phyloP scores from a whole-genome alignment of 2,888 invertebrate genomes.

The Patella ulyssiponensis region DNA sequence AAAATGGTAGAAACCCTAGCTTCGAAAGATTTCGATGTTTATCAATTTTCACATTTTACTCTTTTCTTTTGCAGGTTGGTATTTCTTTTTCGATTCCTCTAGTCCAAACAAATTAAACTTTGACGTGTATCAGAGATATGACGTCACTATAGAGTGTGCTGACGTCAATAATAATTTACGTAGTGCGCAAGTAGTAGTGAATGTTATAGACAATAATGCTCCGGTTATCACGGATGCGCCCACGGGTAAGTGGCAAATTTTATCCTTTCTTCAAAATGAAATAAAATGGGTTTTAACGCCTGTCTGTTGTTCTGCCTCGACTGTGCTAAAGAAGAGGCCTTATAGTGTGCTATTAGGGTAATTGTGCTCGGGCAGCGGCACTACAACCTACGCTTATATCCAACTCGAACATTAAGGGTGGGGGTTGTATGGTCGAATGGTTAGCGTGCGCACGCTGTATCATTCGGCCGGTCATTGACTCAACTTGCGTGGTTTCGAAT shows the following conservation, averaged over 20 bases:
- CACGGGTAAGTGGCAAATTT: neutral
- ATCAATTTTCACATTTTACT: neutral
- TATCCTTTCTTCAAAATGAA: neutral
- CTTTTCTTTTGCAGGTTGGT: neutral
- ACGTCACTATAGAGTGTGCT: neutral
- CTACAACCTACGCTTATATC: too few species aligned
- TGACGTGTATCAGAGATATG: neutral
- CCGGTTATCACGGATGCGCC: neutral
- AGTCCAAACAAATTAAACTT: neutral
- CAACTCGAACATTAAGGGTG: too few species aligned
- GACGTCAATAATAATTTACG: neutral
- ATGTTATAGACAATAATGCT: neutral
- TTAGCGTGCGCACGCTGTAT: too few species aligned
- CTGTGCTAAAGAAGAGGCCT: too few species aligned
- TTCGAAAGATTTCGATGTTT: neutral
- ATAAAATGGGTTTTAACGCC: too few species aligned
- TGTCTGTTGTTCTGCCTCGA: too few species aligned
- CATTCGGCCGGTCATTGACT: too few species aligned
- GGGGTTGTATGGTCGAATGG: too few species aligned
- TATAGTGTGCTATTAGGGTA: too few species aligned
- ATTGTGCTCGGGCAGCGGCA: too few species aligned
- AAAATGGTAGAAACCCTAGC: neutral
- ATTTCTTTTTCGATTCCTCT: neutral
- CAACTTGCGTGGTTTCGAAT: too few species aligned
- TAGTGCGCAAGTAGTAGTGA: neutral